Conservation (phyloP, 37 sponge, comb jelly and placozoan genomes). For the Chondrilla cf. caribensis region DNA sequence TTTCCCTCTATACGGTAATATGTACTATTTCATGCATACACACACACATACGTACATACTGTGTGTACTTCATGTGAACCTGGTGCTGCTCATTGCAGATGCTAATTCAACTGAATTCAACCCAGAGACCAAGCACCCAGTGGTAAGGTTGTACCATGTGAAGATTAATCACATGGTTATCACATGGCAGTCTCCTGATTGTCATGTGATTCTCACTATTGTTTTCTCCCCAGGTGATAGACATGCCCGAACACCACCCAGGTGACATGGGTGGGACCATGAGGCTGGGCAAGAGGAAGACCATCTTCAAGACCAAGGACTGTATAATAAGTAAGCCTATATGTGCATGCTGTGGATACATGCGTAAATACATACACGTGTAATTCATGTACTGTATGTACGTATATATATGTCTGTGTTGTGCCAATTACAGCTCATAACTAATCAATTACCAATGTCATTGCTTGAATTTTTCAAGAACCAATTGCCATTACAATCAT, state of each 20-base stretch:
- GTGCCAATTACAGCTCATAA: no score
- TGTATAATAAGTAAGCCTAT: conserved; percentile 57
- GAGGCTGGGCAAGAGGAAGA: conserved; percentile 87
- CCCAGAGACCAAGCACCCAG: conserved; percentile 62
- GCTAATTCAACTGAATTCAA: conserved; percentile 85
- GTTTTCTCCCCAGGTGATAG: conserved; percentile 68
- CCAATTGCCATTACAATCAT: no score
- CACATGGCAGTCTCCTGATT: not conserved
- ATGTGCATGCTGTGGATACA: no score
- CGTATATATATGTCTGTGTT: no score
- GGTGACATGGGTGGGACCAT: conserved; percentile 94
- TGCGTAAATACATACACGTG: no score
- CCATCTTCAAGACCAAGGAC: conserved; percentile 68
- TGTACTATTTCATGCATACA: no score
- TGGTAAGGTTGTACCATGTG: conserved; percentile 39
- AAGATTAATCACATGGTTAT: not conserved
- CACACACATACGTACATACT: no score
- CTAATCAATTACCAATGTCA: no score
- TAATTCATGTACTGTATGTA: not conserved
- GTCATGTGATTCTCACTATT: not conserved
- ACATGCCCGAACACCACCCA: conserved; percentile 97
- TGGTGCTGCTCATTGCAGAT: conserved; percentile 56
- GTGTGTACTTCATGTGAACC: no score
- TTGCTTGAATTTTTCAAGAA: no score
- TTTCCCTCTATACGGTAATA: no score